Evolutionary conservation across 2,113 vertebrate species (phyloP).

Genomic region (Thalassarche chlororhynchos): DNA sequence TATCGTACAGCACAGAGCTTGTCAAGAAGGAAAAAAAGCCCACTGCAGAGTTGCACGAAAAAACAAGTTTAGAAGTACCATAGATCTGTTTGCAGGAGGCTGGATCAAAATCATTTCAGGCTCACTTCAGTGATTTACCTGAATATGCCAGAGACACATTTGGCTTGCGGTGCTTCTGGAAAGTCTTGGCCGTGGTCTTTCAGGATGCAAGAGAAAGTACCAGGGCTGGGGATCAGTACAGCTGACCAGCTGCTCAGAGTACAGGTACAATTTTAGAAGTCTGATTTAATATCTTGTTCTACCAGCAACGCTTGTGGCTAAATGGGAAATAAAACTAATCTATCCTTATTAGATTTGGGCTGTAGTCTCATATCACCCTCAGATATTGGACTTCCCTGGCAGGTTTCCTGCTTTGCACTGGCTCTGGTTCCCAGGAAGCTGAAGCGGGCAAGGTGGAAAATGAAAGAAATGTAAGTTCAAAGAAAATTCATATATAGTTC

Average conservation of each 20-base stretch:
- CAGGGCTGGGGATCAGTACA: neutral
- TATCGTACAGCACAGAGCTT: neutral
- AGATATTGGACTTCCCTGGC: slow-evolving; percentile 62
- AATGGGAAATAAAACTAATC: slow-evolving; percentile 67
- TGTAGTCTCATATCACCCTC: slow-evolving; percentile 55
- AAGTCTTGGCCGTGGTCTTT: neutral
- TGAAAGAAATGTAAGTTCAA: slow-evolving; percentile 32
- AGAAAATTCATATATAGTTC: slow-evolving; percentile 12
- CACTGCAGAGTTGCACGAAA: neutral
- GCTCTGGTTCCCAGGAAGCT: slow-evolving; percentile 35
- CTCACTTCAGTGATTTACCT: slow-evolving; percentile 1
- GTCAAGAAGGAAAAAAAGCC: neutral
- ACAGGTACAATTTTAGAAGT: slow-evolving; percentile 26
- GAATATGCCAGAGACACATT: neutral
- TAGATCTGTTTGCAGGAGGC: neutral
- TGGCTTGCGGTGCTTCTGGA: neutral
- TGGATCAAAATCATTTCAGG: neutral
- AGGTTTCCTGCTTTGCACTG: slow-evolving; percentile 30
- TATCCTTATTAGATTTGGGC: slow-evolving; percentile 66
- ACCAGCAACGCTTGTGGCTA: slow-evolving; percentile 40
- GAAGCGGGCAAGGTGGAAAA: neutral
- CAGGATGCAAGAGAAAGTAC: neutral
- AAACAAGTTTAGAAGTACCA: neutral
- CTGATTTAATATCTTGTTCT: slow-evolving; percentile 62
- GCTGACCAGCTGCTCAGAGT: slow-evolving; percentile 12